Conservation (phyloP, 1,140 invertebrate genomes). For the Episyrphus balteatus region DNA sequence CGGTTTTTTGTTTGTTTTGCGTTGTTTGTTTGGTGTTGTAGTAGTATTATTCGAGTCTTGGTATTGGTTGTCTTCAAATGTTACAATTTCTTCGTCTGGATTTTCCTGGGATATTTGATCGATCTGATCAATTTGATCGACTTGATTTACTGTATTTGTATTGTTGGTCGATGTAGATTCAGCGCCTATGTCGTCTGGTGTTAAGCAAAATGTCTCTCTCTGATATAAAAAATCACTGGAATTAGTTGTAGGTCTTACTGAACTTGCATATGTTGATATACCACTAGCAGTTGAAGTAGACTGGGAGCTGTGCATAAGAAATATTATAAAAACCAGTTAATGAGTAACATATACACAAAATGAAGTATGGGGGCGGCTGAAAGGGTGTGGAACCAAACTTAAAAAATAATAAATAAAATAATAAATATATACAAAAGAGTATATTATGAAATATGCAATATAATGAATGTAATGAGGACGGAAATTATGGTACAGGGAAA, state of each 20-base stretch:
- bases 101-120: background rate
- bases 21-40: too few species aligned
- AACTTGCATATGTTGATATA: slow-evolving; percentile 36
- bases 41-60: too few species aligned
- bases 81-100: too few species aligned
- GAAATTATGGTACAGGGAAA: too few species aligned
- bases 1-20: too few species aligned
- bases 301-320: slow-evolving; percentile 35
- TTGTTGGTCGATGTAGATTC: background rate
- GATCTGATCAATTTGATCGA: background rate
- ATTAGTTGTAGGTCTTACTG: slow-evolving; percentile 33
- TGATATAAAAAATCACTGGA: slow-evolving; percentile 36
- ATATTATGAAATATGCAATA: background rate
- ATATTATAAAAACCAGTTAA: background rate
- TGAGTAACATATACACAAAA: too few species aligned
- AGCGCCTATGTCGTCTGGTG: slow-evolving; percentile 23
- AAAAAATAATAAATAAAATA: too few species aligned
- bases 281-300: slow-evolving; percentile 35
- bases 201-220: slow-evolving; percentile 34
- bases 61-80: too few species aligned
- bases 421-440: too few species aligned
- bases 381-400: too few species aligned
- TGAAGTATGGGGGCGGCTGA: too few species aligned
- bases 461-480: too few species aligned
- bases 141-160: background rate